These are phyloP conservation scores for Bubo scandiacus DNA, from an alignment of 2,113 vertebrate species.

Conservation along the genomic window DNA sequence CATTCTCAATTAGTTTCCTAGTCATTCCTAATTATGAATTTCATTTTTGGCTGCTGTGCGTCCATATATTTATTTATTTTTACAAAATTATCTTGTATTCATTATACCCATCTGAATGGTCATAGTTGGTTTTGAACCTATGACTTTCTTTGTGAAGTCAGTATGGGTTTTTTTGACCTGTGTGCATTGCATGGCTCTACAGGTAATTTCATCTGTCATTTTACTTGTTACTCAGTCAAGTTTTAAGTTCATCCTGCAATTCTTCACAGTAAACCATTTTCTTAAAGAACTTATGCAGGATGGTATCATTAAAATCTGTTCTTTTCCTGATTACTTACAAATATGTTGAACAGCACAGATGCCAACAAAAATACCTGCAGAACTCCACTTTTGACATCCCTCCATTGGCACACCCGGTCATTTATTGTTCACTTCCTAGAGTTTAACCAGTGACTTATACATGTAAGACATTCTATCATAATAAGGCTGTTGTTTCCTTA, in stretches of 20 bases:
- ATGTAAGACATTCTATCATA: neutral
- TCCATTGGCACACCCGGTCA: neutral
- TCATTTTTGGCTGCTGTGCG: neutral
- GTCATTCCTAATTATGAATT: neutral
- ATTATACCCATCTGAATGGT: neutral
- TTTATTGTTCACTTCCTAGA: neutral
- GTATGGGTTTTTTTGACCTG: neutral
- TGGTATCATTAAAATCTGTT: neutral
- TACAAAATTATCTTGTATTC: neutral
- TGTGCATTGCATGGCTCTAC: neutral
- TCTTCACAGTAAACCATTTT: neutral
- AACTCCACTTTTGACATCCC: neutral
- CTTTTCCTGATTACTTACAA: neutral
- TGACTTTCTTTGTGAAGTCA: neutral
- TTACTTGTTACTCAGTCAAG: neutral
- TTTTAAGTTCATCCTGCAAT: neutral
- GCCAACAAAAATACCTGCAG: neutral
- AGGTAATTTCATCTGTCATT: neutral
- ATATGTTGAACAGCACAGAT: neutral
- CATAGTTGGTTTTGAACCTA: neutral
- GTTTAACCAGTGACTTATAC: neutral
- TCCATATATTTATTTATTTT: neutral
- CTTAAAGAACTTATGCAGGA: neutral
- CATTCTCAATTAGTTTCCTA: neutral
- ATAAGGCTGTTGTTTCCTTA: neutral